Evolutionary conservation across 2,797 vertebrate species (phyloP).

Genomic region (Streptopelia turtur): DNA sequence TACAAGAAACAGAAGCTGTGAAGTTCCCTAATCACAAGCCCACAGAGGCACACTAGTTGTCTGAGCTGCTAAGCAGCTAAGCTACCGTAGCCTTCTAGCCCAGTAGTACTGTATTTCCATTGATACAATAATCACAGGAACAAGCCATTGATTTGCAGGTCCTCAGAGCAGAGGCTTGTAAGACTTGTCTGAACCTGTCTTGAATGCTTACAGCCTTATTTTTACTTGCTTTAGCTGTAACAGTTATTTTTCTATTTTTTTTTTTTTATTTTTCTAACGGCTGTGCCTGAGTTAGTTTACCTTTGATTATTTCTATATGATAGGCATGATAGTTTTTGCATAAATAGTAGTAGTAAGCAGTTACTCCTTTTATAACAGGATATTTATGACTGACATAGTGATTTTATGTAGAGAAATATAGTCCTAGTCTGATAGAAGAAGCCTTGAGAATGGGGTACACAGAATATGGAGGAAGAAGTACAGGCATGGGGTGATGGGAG

Average conservation of each 20-base stretch:
- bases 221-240: neutral
- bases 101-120: neutral
- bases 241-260: neutral
- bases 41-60: neutral
- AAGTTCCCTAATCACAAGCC: neutral
- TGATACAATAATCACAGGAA: neutral
- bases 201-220: neutral
- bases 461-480: neutral
- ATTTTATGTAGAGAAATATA: neutral
- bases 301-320: neutral
- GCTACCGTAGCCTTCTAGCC: neutral
- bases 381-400: neutral
- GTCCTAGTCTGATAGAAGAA: neutral
- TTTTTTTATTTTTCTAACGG: neutral
- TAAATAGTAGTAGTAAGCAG: neutral
- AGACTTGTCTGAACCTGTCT: neutral
- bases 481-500: neutral
- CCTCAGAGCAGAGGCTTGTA: neutral
- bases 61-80: neutral
- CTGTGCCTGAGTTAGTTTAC: neutral
- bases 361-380: neutral
- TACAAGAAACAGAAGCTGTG: neutral
- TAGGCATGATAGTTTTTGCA: neutral
- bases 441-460: neutral
- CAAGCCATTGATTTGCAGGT: fast-evolving